phyloP scores from a whole-genome alignment of 1,140 invertebrate genomes.

The Anoplolepis gracilipes region DNA sequence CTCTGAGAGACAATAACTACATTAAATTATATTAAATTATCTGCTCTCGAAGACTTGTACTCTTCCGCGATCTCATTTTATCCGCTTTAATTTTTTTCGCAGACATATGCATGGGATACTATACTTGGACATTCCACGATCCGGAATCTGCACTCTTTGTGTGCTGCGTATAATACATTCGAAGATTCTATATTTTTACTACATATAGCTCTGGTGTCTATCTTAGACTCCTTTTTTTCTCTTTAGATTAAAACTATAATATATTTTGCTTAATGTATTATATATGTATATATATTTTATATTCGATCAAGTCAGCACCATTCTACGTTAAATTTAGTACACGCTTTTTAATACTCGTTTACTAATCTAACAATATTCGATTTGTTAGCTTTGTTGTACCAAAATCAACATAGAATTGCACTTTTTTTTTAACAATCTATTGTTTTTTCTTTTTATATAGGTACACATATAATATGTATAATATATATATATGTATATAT shows the following conservation, averaged over 20 bases:
- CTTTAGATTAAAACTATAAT: constrained; percentile 71
- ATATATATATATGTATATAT: constrained; percentile 35
- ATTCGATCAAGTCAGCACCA: constrained; percentile 57
- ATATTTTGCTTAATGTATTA: constrained; percentile 75
- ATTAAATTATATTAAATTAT: constrained; percentile 9
- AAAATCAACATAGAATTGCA: constrained; percentile 78
- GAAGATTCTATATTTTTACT: constrained; percentile 68
- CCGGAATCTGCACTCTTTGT: constrained; percentile 58
- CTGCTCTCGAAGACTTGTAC: background rate
- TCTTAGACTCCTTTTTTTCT: constrained; percentile 72
- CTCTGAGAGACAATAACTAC: constrained; percentile 10
- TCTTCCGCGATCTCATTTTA: background rate
- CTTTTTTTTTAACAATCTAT: constrained; percentile 53
- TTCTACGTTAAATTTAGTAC: constrained; percentile 79
- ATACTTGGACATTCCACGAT: constrained; percentile 60
- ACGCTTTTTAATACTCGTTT: constrained; percentile 29
- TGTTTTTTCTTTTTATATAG: constrained; percentile 59
- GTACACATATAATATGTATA: constrained; percentile 58
- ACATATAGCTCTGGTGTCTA: constrained; percentile 78
- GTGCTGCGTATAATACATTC: constrained; percentile 64
- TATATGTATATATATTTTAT: constrained; percentile 59
- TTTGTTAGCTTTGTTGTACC: constrained; percentile 59
- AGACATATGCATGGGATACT: background rate
- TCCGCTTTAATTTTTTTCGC: background rate
- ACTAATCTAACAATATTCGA: constrained; percentile 50